These are phyloP conservation scores for Crossaster papposus DNA, from an alignment of 53 echinoderm and acorn worm genomes.

Conservation along the genomic window DNA sequence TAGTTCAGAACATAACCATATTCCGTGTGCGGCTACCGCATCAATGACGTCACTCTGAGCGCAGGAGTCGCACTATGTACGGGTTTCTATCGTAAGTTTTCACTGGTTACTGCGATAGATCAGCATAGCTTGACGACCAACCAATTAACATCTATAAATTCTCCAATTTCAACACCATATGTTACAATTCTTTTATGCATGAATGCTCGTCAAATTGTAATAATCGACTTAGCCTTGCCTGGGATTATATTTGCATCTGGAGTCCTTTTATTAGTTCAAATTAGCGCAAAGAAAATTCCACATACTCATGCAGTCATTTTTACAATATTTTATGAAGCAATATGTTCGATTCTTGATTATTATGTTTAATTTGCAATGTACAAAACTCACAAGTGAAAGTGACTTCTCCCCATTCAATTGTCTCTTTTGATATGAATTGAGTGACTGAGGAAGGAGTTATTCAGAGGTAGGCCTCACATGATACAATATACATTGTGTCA, in stretches of 20 bases:
- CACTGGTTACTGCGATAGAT: neutral
- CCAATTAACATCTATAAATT: neutral
- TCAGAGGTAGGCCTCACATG: no score
- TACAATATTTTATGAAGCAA: neutral
- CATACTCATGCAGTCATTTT: neutral
- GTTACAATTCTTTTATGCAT: neutral
- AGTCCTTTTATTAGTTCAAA: neutral
- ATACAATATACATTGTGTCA: no score
- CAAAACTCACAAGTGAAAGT: no score
- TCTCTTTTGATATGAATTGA: no score
- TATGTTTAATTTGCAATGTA: neutral
- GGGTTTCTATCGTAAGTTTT: neutral
- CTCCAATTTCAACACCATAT: neutral
- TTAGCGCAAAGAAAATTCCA: neutral
- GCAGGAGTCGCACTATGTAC: neutral
- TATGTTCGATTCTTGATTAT: neutral
- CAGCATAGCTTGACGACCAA: neutral
- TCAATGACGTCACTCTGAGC: no score
- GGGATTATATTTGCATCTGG: neutral
- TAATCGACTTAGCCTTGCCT: neutral
- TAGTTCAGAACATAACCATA: no score
- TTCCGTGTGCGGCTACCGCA: no score
- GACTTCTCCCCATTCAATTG: no score
- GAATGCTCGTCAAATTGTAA: neutral
- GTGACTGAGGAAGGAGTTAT: no score